phyloP scores from a whole-genome alignment of 2,113 vertebrate genomes.

The Etia nguti region DNA sequence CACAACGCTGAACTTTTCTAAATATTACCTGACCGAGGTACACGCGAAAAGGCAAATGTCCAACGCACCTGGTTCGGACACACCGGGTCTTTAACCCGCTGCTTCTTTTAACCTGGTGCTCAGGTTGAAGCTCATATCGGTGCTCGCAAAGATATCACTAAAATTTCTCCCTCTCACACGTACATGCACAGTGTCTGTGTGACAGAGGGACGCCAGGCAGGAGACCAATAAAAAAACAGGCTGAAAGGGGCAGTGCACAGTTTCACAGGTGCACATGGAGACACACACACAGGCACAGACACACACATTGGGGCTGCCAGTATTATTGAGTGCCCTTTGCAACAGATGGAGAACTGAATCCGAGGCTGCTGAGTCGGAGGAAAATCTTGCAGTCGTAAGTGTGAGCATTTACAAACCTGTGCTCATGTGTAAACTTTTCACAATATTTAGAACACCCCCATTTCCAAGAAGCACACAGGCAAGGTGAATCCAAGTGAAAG shows the following conservation, averaged over 20 bases:
- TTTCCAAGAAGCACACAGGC: not conserved
- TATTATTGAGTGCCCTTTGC: not conserved
- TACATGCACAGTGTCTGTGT: not conserved
- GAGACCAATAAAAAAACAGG: constrained; percentile 19
- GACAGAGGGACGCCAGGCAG: constrained; percentile 3
- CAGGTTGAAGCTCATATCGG: not conserved
- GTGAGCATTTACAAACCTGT: not conserved
- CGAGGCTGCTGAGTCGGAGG: constrained; percentile 18
- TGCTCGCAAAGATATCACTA: not conserved
- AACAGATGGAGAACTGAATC: constrained; percentile 34
- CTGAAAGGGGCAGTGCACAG: constrained; percentile 1
- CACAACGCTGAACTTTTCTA: not conserved
- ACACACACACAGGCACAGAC: not conserved
- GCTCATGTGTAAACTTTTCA: not conserved
- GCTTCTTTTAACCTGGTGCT: not conserved
- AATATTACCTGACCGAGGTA: rapidly evolving
- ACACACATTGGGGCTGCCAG: not conserved
- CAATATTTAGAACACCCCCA: not conserved
- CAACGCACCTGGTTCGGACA: not conserved
- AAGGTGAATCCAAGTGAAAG: constrained; percentile 28
- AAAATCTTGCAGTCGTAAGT: not conserved
- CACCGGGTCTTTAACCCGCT: not conserved
- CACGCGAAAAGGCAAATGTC: not conserved
- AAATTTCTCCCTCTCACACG: not conserved
- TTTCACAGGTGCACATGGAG: constrained; percentile 2